Percentiles rank a stretch among this genome's conserved stretches.
phyloP scores from a whole-genome alignment of 2,797 vertebrate species.

The Pelobates cultripes region DNA sequence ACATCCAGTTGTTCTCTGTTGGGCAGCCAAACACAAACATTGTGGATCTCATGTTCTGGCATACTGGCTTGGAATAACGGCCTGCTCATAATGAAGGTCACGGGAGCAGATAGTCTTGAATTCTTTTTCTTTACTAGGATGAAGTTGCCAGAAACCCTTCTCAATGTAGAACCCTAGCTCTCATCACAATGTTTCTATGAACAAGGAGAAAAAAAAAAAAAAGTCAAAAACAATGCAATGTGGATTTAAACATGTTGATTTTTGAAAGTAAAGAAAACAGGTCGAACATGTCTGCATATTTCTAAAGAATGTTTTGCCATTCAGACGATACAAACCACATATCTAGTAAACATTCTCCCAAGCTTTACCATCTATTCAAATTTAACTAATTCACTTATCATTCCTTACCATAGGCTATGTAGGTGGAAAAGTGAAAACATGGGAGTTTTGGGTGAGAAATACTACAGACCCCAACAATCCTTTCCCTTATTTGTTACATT shows the following conservation, averaged over 20 bases:
- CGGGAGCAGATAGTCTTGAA: not conserved
- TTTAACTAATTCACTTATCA: too few species aligned
- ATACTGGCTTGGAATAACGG: conserved; percentile 55
- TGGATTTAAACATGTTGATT: not conserved
- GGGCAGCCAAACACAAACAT: conserved; percentile 84
- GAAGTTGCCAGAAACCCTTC: not conserved
- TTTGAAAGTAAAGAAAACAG: not conserved
- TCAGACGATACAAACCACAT: not conserved
- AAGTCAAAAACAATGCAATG: not conserved
- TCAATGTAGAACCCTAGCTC: not conserved
- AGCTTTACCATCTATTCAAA: too few species aligned
- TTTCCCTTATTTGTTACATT: too few species aligned
- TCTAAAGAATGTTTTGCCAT: not conserved
- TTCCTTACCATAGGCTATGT: too few species aligned
- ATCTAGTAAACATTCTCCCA: not conserved
- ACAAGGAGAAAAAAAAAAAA: conserved; percentile 4
- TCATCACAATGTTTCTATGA: not conserved
- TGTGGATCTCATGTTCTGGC: conserved; percentile 71
- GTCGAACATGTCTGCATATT: not conserved
- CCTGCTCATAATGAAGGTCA: conserved; percentile 57
- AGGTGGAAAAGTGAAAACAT: too few species aligned
- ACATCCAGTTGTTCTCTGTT: conserved; percentile 83
- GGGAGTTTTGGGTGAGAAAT: too few species aligned
- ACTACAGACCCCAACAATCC: too few species aligned
- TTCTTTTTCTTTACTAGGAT: not conserved